A percentile compares a stretch with the other conserved stretches of the same genome.
Conservation (phyloP, 2,113 vertebrate genomes). For the Xenus cinereus region DNA sequence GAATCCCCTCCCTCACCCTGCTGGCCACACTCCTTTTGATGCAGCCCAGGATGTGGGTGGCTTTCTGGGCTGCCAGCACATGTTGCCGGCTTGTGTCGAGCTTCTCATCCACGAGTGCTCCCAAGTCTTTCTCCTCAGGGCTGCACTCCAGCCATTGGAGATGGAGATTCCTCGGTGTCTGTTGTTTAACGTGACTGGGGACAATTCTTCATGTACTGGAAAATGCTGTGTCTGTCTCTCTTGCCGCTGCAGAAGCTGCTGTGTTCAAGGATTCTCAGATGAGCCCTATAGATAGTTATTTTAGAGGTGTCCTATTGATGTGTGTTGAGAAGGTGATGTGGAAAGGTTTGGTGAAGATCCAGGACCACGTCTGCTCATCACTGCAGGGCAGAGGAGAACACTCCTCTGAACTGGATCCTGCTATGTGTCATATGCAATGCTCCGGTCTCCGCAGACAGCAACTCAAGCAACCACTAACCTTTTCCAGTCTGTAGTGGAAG, state of each 20-base stretch:
- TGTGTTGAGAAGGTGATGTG: not conserved
- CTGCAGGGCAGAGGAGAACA: not conserved
- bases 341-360: not conserved
- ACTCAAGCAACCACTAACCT: not conserved
- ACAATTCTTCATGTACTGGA: not conserved
- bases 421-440: not conserved
- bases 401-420: not conserved
- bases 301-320: not conserved
- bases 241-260: not conserved
- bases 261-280: not conserved
- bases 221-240: not conserved
- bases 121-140: too few relatives aligned
- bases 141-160: too few relatives aligned
- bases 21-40: too few relatives aligned
- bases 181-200: not conserved
- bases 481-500: not conserved
- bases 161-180: not conserved
- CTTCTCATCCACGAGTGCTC: too few relatives aligned
- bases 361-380: fast-evolving
- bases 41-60: too few relatives aligned
- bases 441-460: not conserved
- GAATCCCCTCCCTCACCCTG: too few relatives aligned
- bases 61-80: too few relatives aligned
- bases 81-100: too few relatives aligned
- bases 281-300: not conserved